Evolutionary conservation across 2,797 vertebrate genomes (phyloP).

Genomic region (Numenius phaeopus): DNA sequence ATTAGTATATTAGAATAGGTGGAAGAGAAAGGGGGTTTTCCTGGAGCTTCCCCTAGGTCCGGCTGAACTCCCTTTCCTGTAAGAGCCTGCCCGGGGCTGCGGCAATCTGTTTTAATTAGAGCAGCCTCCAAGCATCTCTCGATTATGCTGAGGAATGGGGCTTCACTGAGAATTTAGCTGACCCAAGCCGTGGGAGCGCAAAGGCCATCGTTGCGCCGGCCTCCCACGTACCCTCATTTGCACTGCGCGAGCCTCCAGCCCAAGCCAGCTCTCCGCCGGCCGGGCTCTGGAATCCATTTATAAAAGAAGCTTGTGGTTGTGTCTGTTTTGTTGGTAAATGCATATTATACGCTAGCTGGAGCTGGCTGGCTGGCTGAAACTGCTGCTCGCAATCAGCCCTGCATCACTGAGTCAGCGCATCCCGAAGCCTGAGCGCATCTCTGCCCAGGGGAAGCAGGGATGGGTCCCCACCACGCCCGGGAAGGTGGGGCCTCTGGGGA

Average conservation of each 20-base stretch:
- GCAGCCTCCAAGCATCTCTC: constrained; percentile 31
- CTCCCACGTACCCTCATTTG: constrained; percentile 57
- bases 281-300: constrained; percentile 1
- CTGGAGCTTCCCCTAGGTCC: neutral
- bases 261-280: neutral
- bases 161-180: constrained; percentile 29
- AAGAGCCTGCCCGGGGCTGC: neutral
- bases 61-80: neutral
- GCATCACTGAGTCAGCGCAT: constrained; percentile 74
- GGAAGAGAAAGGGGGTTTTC: neutral
- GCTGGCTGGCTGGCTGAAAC: constrained; percentile 62
- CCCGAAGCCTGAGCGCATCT: constrained; percentile 69
- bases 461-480: constrained; percentile 63
- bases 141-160: constrained; percentile 47
- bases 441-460: constrained; percentile 66
- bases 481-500: constrained; percentile 65
- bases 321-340: constrained; percentile 36
- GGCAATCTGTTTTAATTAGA: constrained; percentile 46
- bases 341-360: constrained; percentile 12
- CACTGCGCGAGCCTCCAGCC: neutral
- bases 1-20: neutral
- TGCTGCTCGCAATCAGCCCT: constrained; percentile 65
- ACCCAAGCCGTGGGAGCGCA: constrained; percentile 48
- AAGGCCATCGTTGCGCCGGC: neutral
- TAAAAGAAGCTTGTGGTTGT: constrained; percentile 29